Percentiles rank a stretch among this genome's conserved stretches.
phyloP scores from a whole-genome alignment of 2,888 invertebrate species.

The Frankliniella intonsa region DNA sequence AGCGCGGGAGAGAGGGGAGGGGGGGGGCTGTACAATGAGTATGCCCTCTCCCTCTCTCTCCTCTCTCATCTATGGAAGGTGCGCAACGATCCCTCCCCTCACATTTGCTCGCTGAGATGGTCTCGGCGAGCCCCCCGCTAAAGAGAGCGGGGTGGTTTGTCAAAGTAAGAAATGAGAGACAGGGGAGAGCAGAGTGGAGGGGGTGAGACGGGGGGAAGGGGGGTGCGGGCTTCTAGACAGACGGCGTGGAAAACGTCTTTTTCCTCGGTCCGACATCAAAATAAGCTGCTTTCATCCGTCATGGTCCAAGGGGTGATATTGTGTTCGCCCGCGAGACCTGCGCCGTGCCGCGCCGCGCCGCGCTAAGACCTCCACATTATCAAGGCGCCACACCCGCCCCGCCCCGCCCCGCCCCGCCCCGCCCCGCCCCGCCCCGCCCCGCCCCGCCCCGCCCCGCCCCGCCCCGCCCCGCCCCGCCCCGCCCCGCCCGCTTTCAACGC shows the following conservation, averaged over 20 bases:
- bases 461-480: not conserved
- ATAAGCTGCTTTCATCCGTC: conserved; percentile 22
- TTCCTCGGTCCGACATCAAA: conserved; percentile 13
- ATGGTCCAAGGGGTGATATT: conserved; percentile 9
- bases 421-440: too few species aligned
- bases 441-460: too few species aligned
- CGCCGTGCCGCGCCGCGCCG: not conserved
- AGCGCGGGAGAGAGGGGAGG: not conserved
- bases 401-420: too few species aligned
- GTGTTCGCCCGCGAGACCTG: not conserved
- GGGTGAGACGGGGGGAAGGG: not conserved
- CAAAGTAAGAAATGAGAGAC: too few species aligned
- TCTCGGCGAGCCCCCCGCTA: too few species aligned
- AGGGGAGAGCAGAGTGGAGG: not conserved
- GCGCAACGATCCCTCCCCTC: too few species aligned
- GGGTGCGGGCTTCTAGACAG: not conserved
- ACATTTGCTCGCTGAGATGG: too few species aligned
- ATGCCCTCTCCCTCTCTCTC: not conserved
- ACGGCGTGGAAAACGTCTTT: not conserved
- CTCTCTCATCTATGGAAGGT: not conserved
- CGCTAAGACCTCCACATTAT: conserved; percentile 3
- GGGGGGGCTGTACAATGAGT: not conserved
- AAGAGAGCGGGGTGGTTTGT: too few species aligned
- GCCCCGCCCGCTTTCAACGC: not conserved
- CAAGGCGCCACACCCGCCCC: not conserved